A percentile compares a stretch with the other conserved stretches of the same genome.
These are phyloP conservation scores for Protophormia terraenovae DNA, from an alignment of 2,888 invertebrate species.

Conservation along the genomic window DNA sequence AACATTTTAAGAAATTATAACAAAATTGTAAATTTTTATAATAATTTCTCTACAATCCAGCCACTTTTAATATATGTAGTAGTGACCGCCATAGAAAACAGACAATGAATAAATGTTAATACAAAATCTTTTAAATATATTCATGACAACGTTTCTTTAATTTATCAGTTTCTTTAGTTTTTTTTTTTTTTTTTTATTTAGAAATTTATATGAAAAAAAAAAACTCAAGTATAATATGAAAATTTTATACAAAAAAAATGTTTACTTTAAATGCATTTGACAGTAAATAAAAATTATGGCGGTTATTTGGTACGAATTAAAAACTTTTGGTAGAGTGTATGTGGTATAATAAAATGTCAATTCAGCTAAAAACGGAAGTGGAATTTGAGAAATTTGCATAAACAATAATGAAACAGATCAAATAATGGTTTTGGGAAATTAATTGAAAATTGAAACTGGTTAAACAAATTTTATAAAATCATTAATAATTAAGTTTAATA, in stretches of 20 bases:
- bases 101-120: neutral
- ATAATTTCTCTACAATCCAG: neutral
- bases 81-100: neutral
- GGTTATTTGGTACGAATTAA: conserved; percentile 2
- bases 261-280: neutral
- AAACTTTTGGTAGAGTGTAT: neutral
- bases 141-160: conserved; percentile 13
- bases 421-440: conserved; percentile 1
- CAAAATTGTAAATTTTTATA: too few species aligned
- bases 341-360: neutral
- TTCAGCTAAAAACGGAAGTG: conserved; percentile 8
- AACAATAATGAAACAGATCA: neutral
- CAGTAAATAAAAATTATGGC: neutral
- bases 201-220: neutral
- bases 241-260: neutral
- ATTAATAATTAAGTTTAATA: neutral
- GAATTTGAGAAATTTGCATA: neutral
- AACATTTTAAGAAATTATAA: too few species aligned
- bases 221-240: neutral
- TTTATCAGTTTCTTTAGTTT: neutral
- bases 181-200: neutral
- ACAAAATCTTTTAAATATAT: conserved; percentile 24
- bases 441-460: neutral
- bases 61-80: neutral
- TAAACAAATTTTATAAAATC: neutral